Base-by-base conservation (phyloP, 2,888 invertebrate genomes). In the Cephus pulcher region DNA sequence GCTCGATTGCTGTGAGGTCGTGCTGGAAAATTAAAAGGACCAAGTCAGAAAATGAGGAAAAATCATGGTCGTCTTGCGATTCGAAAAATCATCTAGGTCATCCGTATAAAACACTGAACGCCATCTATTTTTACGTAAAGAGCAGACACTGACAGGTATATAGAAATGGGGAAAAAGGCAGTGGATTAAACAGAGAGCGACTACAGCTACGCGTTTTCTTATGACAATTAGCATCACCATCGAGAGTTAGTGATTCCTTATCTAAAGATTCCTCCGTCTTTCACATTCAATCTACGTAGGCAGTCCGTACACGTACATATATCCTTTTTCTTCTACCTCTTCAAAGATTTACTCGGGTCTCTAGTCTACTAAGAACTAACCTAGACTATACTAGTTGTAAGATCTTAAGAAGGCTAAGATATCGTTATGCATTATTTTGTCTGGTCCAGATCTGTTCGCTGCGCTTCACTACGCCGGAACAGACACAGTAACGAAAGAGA, bases 1-100 rank as follows among this genome's bases (percentile, higher is more conserved):
- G 80, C 82, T 88, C 82, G 94, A 93, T 78, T 90, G 89, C 89
- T 94, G 93, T 86, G 95, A 94, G 83, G 95, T 94, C 77, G 94
- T 93, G 93, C 95, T 95, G 93, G 0, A 71, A 70, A 71, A 12
- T 34, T 56, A 1, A 56, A 56, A 56, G 9, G 9, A 56, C 23
- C 23, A 2, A 23, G 23, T 56, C 12, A 37, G 3, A 56, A 56
- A 56, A 9, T 56, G 0, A 23, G 0, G 56, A 23, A 23, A 56
- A 9, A 23, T 15, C 0, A 1, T 0, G 0, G 0, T 56, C 15
- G 9, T 23, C 15, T 56, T 9, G 23, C 9, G 6, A 15, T 56
- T 56, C 23, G 9, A 56, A 23, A 9, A 56, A 23, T 56, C 23
- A 9, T 56, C 56, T 23, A 2, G 23, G 9, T 9, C 23, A 9